phyloP scores from a whole-genome alignment of 2,888 invertebrate genomes.

The Limenitis camilla region DNA sequence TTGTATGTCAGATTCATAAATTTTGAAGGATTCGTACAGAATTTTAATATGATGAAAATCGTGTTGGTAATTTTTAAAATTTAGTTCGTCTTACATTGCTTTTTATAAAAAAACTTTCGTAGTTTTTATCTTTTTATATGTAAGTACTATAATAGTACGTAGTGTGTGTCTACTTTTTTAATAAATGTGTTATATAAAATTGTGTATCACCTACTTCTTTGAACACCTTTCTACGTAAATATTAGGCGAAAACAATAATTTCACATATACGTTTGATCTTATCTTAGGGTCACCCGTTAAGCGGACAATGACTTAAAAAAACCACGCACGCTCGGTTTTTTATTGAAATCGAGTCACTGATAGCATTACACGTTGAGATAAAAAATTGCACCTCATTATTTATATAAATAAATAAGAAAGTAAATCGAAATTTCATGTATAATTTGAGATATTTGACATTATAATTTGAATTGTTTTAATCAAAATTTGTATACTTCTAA shows the following conservation, averaged over 20 bases:
- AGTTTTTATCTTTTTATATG: too few relatives aligned
- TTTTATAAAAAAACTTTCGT: too few relatives aligned
- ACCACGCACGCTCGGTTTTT: slow-evolving; percentile 25
- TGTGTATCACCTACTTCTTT: background rate
- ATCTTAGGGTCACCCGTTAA: slow-evolving; percentile 45
- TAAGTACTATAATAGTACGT: too few relatives aligned
- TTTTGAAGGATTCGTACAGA: slow-evolving; percentile 17
- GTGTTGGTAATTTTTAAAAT: slow-evolving; percentile 12
- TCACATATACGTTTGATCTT: slow-evolving; percentile 37
- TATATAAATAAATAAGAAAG: background rate
- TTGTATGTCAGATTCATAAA: slow-evolving; percentile 18
- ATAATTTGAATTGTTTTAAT: slow-evolving; percentile 9
- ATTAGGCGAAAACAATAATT: slow-evolving; percentile 27
- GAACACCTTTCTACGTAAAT: slow-evolving; percentile 14
- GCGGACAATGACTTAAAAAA: slow-evolving; percentile 43
- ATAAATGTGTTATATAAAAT: background rate
- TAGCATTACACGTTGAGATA: too few relatives aligned
- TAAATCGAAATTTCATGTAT: background rate
- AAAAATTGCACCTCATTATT: too few relatives aligned
- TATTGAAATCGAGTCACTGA: slow-evolving; percentile 14
- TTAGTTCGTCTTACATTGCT: background rate
- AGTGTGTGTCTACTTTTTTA: background rate
- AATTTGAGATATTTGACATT: background rate
- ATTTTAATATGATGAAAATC: slow-evolving; percentile 16
- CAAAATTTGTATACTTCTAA: slow-evolving; percentile 50